Percentiles rank a stretch among this genome's conserved stretches.
Evolutionary conservation across 2,113 vertebrate species (phyloP).

Genomic region (Myrmophylax atrothorax): DNA sequence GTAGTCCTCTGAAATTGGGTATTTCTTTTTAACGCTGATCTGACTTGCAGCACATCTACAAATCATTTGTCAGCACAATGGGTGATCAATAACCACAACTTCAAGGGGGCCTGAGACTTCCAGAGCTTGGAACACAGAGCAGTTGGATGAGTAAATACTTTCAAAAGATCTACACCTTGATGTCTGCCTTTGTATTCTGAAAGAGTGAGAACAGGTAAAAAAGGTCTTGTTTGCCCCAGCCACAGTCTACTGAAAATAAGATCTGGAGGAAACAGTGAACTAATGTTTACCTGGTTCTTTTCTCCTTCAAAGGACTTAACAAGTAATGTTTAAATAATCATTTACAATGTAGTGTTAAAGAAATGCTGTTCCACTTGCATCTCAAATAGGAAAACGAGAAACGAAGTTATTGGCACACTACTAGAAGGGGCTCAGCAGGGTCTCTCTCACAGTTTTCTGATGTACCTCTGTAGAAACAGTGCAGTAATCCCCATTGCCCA

Average conservation of each 20-base stretch:
- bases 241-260: neutral
- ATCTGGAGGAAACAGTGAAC: neutral
- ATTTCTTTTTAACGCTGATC: conserved; percentile 48
- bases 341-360: neutral
- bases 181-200: neutral
- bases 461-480: neutral
- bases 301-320: neutral
- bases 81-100: neutral
- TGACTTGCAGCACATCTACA: neutral
- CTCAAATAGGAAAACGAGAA: neutral
- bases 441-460: neutral
- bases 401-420: neutral
- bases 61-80: conserved; percentile 7
- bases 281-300: neutral
- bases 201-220: neutral
- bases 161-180: neutral
- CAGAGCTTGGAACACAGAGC: accelerated
- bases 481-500: neutral
- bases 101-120: neutral
- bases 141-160: neutral
- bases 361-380: neutral
- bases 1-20: neutral
- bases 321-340: neutral
- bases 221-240: neutral
- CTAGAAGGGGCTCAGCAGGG: neutral